phyloP scores from a whole-genome alignment of 2,888 invertebrate genomes.

The Himalopsyche japonica region DNA sequence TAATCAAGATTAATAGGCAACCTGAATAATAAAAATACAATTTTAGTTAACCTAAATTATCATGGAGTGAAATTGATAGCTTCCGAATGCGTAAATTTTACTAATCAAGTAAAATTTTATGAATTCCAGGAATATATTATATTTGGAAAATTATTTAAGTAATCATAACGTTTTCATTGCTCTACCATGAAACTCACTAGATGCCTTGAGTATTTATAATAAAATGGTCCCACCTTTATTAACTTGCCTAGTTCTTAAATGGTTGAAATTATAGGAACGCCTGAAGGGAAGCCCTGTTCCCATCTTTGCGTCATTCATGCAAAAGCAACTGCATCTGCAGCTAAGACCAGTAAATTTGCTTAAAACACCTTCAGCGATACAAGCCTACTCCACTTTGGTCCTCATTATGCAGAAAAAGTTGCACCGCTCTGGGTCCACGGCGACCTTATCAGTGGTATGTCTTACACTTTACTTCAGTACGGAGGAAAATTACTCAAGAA shows the following conservation, averaged over 20 bases:
- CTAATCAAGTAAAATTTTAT: no score
- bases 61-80: no score
- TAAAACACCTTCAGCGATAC: constrained; percentile 7
- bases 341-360: not conserved
- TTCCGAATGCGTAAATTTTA: no score
- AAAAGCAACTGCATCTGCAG: not conserved
- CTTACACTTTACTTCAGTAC: not conserved
- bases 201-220: no score
- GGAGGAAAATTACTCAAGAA: not conserved
- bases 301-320: not conserved
- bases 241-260: not conserved
- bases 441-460: not conserved
- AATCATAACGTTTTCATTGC: no score
- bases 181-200: no score
- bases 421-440: constrained; percentile 11
- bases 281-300: not conserved
- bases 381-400: constrained; percentile 11
- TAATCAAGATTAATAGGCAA: no score
- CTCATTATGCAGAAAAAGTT: constrained; percentile 19
- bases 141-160: no score
- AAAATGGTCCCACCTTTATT: not conserved
- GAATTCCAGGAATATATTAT: no score
- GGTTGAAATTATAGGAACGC: not conserved
- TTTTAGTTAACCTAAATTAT: no score
- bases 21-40: no score